Evolutionary conservation across 1,140 invertebrate species (phyloP), one percentile per base, ranked within the genome.

Genomic region (Battus philenor): DNA sequence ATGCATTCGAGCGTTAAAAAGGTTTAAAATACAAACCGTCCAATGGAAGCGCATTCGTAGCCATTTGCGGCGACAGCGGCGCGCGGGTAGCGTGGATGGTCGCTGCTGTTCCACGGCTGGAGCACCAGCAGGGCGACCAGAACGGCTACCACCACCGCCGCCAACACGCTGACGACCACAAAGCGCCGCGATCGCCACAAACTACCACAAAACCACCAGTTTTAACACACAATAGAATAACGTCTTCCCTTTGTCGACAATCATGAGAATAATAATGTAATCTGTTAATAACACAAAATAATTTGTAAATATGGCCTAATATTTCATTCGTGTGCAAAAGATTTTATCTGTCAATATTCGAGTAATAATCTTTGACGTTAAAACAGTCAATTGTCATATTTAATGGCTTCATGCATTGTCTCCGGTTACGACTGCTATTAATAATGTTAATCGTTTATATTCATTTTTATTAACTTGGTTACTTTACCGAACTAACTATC

Each of bases 51-150:
- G 71, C 95, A 96, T 44, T 90, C 90, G 6, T 83, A 77, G 18
- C 91, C 93, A 85, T 96, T 95, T 0, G 93, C 90, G 58, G 92
- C 92, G 27, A 96, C 91, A 0, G 92, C 93, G n/a, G 91, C 93
- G 33, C 81, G 87, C 56, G 80, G 86, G 71, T 89, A 94, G 13
- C 76, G 74, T 44, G 52, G 53, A 48, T 68, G 66, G 51, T 63
- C 66, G 34, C 86, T 85, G 50, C 47, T 49, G 53, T 65, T 50
- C 79, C 79, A 83, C 36, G 79, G 79, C 59, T 75, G 76, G 54
- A 81, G 55, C 59, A 83, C 77, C 51, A 81, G 66, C 59, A 81
- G 57, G 11, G 73, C 77, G 57, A 81, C 69, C 68, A 81, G 60
- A 67, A 67, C 75, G 52, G 60, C 76, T 22, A 60, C 55, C 38